Conservation (phyloP, 2,797 vertebrate species). For the Podarcis siculus region DNA sequence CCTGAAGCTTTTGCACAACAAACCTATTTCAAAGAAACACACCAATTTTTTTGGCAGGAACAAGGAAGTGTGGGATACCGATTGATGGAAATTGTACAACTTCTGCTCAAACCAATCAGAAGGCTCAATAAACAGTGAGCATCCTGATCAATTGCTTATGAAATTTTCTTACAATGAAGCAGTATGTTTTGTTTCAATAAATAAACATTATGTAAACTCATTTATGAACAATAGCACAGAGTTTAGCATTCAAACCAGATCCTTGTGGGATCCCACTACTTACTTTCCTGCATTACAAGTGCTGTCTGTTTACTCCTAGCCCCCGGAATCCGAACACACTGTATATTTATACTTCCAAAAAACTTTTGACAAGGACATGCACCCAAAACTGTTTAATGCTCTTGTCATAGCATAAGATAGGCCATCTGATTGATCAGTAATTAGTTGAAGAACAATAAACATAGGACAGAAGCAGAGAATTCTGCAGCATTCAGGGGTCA, state of each 20-base stretch:
- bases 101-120: no score
- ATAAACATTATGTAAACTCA: neutral
- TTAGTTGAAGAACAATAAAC: neutral
- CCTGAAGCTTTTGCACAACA: no score
- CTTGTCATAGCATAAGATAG: neutral
- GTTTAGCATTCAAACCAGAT: neutral
- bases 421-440: neutral
- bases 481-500: neutral
- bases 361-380: neutral
- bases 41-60: no score
- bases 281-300: neutral
- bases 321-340: neutral
- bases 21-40: no score
- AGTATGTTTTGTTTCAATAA: no score
- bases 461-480: neutral
- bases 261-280: neutral
- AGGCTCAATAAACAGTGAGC: no score
- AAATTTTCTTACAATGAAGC: no score
- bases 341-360: neutral
- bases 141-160: no score
- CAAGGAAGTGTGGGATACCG: no score
- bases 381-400: neutral
- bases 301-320: neutral
- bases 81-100: no score
- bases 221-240: neutral